Evolutionary conservation across 2,797 vertebrate genomes (phyloP), one percentile per base, ranked within the genome.

Genomic region (Artibeus jamaicensis): DNA sequence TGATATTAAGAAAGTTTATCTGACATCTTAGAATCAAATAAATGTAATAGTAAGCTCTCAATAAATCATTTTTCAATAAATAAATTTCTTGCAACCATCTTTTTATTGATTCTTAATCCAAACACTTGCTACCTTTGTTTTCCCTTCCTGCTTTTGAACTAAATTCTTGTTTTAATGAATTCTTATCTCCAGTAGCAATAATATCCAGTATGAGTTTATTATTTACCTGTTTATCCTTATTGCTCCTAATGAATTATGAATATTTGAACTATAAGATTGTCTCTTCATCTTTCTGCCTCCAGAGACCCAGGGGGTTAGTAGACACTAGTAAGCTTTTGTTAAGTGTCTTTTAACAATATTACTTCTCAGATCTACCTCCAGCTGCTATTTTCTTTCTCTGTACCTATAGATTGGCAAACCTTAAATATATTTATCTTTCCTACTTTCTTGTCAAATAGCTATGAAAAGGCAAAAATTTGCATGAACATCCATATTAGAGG

Each of bases 81-180:
- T 71, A 37, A 84, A 50, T 34, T 86, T 93, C 62, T 91, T 32
- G 15, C 6, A 90, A 46, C 5, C 11, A 42, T n/a, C 21, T 68
- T 26, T 76, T 37, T 89, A 26, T 89, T 90, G 26, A 65, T 70
- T 93, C 21, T 93, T 89, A 70, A 55, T 70, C 55, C 16, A 50
- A 91, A 88, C 39, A 73, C 9, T 89, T 89, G 7, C 24, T 92
- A 55, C 42, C 16, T 42, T 94, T 93, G 21, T 48, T 91, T 96
- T 93, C 42, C 50, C 9, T 74, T 91, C 39, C 59, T 73, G 9
- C n/a, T 84, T 81, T 62, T 84, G 21, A 95, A 42, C 21, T 59
- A 70, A 83, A 67, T 94, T 89, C 50, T 95, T 68, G 62, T 74
- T 86, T 91, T 87, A 89, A 79, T 55, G 79, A 92, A 92, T 4